Base-by-base conservation (phyloP, 2,797 vertebrate species). In the Acanthopagrus latus region DNA sequence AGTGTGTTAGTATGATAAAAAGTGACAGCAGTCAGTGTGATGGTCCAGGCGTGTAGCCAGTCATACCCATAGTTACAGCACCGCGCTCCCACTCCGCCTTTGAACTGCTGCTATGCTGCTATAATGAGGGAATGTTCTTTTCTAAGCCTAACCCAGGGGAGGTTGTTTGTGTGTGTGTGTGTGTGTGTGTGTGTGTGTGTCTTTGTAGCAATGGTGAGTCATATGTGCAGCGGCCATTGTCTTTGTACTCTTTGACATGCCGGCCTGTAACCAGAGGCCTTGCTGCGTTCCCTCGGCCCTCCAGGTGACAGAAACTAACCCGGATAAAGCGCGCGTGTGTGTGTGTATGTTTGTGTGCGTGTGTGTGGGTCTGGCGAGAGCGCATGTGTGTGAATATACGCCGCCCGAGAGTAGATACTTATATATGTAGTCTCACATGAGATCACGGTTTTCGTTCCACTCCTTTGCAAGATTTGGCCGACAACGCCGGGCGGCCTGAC, bases 91-190 rank as follows among this genome's bases (percentile, higher is more conserved):
- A 47, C 77, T 84, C 74, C 1, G 70, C 65, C 87, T 91, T 88
- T 91, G 83, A 90, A 85, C 84, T 83, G 57, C 86, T 82, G 78
- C 82, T 82, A 33, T 68, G 75, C 84, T 75, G 75, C 57, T 82
- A 57, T 92, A 88, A 92, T 87, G 81, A 92, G 88, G 66, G 86
- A 89, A 84, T 90, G 85, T 87, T 86, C 84, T 88, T 91, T 86
- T 88, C 72, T 73, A 54, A 86, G 88, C 81, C 80, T 64, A 83
- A 87, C 89, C 85, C 87, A 70, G 44, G 71, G 74, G 85, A 86
- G 67, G 44, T 69, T n/a, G 38, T 17, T 38, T 50, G 62, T 54
- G 54, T 51, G 70, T 20, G 21, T 71, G 55, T 60, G 47, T 12
- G 43, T 52, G 43, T 21, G 74, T 4, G 27, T 17, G 46, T 50